These are phyloP conservation scores for Diaphora mendica DNA, from an alignment of 2,888 invertebrate genomes.

Conservation along the genomic window DNA sequence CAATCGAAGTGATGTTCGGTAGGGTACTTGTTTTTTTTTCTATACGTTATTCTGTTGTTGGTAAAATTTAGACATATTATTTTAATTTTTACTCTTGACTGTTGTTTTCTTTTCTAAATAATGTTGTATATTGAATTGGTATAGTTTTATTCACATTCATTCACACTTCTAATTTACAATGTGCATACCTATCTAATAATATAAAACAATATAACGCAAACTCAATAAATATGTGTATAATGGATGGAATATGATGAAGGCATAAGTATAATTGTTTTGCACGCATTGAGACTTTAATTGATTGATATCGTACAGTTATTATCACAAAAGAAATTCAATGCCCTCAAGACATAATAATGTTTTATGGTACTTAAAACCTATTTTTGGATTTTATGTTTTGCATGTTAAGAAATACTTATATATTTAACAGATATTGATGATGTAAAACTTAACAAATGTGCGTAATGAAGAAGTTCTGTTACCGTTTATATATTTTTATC, in stretches of 20 bases:
- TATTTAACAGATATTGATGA: neutral
- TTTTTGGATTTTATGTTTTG: neutral
- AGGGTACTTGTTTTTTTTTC: no score
- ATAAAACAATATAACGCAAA: no score
- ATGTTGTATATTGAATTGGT: no score
- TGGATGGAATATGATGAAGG: neutral
- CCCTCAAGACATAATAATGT: neutral
- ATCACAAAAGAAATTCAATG: neutral
- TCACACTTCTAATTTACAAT: no score
- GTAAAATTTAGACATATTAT: no score
- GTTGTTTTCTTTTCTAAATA: no score
- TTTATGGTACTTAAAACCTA: neutral
- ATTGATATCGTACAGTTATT: neutral
- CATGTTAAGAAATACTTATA: neutral
- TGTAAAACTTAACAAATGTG: neutral
- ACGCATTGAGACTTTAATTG: neutral
- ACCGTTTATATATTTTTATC: neutral
- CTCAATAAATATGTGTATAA: no score
- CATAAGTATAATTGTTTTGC: neutral
- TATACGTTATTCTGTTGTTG: no score
- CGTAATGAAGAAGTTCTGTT: neutral
- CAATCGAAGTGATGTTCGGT: no score
- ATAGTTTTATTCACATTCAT: no score
- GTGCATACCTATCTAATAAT: no score
- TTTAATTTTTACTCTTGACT: no score